Base-by-base conservation (phyloP, 1,140 invertebrate species). In the Asbolus verrucosus region DNA sequence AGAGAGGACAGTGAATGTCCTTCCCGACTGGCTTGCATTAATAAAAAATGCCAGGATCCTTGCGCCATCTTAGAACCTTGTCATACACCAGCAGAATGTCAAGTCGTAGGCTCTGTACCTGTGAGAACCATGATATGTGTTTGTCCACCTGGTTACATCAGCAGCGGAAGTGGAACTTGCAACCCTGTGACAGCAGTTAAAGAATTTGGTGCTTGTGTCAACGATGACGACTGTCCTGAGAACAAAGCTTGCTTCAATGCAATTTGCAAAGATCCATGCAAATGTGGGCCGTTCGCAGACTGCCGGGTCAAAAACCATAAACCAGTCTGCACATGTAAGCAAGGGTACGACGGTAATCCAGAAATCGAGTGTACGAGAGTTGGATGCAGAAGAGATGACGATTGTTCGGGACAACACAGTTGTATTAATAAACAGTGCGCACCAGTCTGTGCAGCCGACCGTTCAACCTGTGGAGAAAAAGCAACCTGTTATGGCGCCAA, bases 101-200 rank as follows among this genome's bases (percentile, higher is more conserved):
- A 90, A 81, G 93, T 95, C 0, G 86, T 92, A 14, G 87, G 91
- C 6, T 92, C 93, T 1, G 80, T 90, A 13, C 94, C 94, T 0
- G 90, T 96, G 0, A 85, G 93, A 39, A 95, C 94, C 0, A 94
- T 96, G 92, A 85, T 94, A 6, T 97, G 95, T 75, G 86, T 91
- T 0, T 96, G 94, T 77, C 93, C 94, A 13, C 89, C 89, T 67
- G 93, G 94, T n/a, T 95, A 94, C 73, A 88, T 94, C 0, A 94
- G 91, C 79, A 90, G 88, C 73, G 92, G 92, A 61, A 94, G 89
- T 74, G 93, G 92, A 46, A 88, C 87, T 33, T 94, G 92, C 77
- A 87, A 89, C 67, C 86, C 92, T 0, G 88, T 88, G 0, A 87
- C 85, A 27, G 86, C 91, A 0, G 82, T 92, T 1, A 81, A 84